Percentiles rank a stretch among this genome's conserved stretches.
phyloP scores from a whole-genome alignment of 2,113 vertebrate genomes.

The Odobenus rosmarus region DNA sequence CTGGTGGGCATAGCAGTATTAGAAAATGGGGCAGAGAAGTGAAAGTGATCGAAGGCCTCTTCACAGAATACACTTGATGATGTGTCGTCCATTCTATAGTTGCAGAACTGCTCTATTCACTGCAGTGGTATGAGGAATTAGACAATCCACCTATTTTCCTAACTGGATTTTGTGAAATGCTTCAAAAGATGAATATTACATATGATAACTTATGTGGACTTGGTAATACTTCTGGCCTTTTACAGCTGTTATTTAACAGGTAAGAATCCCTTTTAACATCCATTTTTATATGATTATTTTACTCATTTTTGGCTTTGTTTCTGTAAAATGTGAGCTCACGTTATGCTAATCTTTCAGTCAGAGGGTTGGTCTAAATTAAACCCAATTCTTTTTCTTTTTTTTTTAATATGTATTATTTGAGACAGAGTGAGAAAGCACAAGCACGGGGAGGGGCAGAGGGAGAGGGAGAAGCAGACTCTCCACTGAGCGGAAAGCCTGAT shows the following conservation, averaged over 20 bases:
- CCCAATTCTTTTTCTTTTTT: background rate
- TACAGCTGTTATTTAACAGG: constrained; percentile 91
- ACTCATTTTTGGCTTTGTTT: constrained; percentile 25
- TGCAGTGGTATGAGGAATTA: constrained; percentile 96
- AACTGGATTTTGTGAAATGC: constrained; percentile 87
- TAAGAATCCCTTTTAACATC: constrained; percentile 75
- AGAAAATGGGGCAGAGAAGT: background rate
- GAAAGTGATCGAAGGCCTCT: background rate
- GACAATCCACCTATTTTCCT: constrained; percentile 85
- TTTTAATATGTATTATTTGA: background rate
- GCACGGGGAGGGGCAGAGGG: no score
- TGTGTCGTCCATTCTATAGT: constrained; percentile 79
- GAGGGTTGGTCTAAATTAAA: background rate
- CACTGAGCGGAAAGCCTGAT: no score
- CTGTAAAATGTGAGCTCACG: background rate
- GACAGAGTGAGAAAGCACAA: no score
- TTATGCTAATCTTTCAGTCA: constrained; percentile 1
- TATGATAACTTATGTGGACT: constrained; percentile 82
- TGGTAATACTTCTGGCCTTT: constrained; percentile 81
- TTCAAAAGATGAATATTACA: constrained; percentile 88
- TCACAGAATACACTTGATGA: background rate
- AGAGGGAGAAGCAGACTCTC: no score
- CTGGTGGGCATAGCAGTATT: background rate
- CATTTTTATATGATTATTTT: constrained; percentile 1
- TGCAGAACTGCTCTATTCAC: constrained; percentile 92